Evolutionary conservation across 2,797 vertebrate genomes (phyloP).

Genomic region (Yasuhikotakia modesta): DNA sequence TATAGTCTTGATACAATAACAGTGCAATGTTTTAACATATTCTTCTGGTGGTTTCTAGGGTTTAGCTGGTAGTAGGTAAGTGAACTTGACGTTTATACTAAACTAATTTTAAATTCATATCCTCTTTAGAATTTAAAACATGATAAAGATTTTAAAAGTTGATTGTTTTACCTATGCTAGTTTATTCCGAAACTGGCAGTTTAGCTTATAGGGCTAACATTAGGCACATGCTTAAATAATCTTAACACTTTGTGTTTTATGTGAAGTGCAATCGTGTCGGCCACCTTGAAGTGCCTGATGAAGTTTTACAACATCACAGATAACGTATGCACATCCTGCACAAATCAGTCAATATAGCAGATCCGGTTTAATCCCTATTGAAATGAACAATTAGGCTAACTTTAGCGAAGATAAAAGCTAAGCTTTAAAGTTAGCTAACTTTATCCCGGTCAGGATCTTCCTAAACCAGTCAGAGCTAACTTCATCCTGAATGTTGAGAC

Average conservation of each 20-base stretch:
- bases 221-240: neutral
- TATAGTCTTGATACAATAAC: neutral
- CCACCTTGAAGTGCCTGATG: slow-evolving; percentile 83
- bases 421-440: neutral
- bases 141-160: neutral
- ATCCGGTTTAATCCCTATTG: neutral
- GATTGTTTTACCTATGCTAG: neutral
- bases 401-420: too few species aligned
- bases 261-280: slow-evolving; percentile 81
- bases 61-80: slow-evolving; percentile 85
- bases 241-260: slow-evolving; percentile 20
- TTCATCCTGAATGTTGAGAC: slow-evolving; percentile 85
- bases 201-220: neutral
- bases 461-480: slow-evolving; percentile 78
- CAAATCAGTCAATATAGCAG: neutral
- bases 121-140: neutral
- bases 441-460: slow-evolving; percentile 75
- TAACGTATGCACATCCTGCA: slow-evolving; percentile 62
- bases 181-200: neutral
- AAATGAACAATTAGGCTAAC: too few species aligned
- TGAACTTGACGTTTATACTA: neutral
- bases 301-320: slow-evolving; percentile 85
- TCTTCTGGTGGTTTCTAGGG: slow-evolving; percentile 70
- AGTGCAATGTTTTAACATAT: slow-evolving; percentile 11
- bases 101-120: neutral